phyloP scores from a whole-genome alignment of 2,113 vertebrate species.

The Mesocricetus auratus region DNA sequence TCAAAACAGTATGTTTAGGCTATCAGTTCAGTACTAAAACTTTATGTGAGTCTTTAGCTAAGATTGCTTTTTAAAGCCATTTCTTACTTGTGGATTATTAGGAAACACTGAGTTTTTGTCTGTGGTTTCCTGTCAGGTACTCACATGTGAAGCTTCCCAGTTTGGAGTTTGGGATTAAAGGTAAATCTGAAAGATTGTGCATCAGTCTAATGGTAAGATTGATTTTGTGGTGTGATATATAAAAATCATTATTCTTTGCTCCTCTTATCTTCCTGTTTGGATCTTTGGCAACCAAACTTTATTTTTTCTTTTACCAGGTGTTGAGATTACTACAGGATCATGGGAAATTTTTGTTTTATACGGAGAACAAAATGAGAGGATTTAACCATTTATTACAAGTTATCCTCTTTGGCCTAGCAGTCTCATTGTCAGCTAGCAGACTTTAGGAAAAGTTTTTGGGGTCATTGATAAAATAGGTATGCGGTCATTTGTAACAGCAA shows the following conservation, averaged over 20 bases:
- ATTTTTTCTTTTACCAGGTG: slow-evolving; percentile 31
- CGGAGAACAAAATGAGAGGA: slow-evolving; percentile 2
- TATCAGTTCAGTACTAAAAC: background rate
- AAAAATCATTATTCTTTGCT: background rate
- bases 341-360: slow-evolving; percentile 44
- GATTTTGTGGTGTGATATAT: background rate
- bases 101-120: background rate
- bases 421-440: background rate
- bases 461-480: slow-evolving; percentile 9
- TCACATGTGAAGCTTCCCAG: background rate
- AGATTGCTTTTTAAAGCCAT: background rate
- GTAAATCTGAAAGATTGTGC: background rate
- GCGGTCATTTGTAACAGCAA: slow-evolving; percentile 1
- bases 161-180: background rate
- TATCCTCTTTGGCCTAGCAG: background rate
- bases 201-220: background rate
- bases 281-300: slow-evolving; percentile 42
- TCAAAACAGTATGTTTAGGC: background rate
- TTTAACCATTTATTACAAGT: slow-evolving; percentile 23
- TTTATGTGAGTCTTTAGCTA: background rate
- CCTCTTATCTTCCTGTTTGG: background rate
- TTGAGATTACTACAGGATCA: background rate
- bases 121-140: background rate
- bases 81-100: background rate
- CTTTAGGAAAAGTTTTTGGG: background rate